Base-by-base conservation (phyloP, 2,888 invertebrate species). In the Suillia variegata region DNA sequence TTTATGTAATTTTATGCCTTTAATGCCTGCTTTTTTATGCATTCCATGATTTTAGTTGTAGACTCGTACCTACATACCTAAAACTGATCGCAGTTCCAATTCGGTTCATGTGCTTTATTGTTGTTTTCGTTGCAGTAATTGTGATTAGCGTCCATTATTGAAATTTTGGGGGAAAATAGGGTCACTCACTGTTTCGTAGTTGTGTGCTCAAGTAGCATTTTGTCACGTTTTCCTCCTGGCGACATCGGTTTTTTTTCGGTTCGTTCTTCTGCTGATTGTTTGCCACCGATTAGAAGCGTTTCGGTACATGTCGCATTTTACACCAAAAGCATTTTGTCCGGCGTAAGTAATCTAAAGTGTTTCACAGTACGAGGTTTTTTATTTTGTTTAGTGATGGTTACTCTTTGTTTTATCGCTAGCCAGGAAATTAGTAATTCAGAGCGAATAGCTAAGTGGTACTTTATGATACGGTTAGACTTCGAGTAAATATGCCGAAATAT, bases 351-450 rank as follows among this genome's bases (percentile, higher is more conserved):
- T 50, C 31, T 3, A 50, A 50, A 6, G 17, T 50, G 17, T 50
- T 24, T 50, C 26, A 24, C n/a, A n/a, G n/a, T n/a, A n/a, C n/a
- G n/a, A n/a, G n/a, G n/a, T n/a, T 51, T 45, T 61, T 59, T 59
- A 62, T 66, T 60, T 21, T 62, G 58, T 56, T 59, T 62, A 12
- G 52, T 55, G 61, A 52, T 57, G 54, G 45, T 64, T 60, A 59
- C 62, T 54, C 54, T 18, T 49, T 54, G 3, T 26, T 24, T 31
- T 33, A 20, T 51, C 74, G 71, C 61, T 60, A 26, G 15, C 61
- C 70, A 74, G 74, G 70, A 72, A 72, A 72, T 72, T 72, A 74
- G 66, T 69, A 66, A 72, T 74, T 72, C 72, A 72, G 56, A 61
- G 64, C 58, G 54, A 57, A 53, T 49, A 66, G 56, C 52, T 74